A percentile compares a stretch with the other conserved stretches of the same genome.
These are phyloP conservation scores for Catharus ustulatus DNA, from an alignment of 2,797 vertebrate genomes.

Conservation along the genomic window DNA sequence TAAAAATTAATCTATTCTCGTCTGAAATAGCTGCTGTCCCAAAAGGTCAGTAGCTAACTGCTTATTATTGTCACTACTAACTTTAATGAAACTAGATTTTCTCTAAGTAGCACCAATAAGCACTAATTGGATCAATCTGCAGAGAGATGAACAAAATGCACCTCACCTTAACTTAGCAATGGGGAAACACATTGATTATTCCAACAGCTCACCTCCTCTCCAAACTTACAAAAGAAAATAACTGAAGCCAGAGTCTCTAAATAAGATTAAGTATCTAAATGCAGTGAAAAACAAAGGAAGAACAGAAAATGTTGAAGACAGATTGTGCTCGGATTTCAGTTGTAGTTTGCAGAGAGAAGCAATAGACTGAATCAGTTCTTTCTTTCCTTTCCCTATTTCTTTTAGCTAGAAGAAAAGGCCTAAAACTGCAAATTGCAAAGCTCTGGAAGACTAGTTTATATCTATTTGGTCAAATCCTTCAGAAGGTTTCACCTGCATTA, in stretches of 20 bases:
- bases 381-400: neutral
- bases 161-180: neutral
- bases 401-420: neutral
- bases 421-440: neutral
- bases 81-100: neutral
- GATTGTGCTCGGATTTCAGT: neutral
- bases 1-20: neutral
- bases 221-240: neutral
- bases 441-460: neutral
- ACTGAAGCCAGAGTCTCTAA: neutral
- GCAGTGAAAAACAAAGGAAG: neutral
- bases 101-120: neutral
- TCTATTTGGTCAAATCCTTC: neutral
- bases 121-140: neutral
- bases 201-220: neutral
- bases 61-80: neutral
- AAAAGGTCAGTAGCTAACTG: neutral
- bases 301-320: accelerated
- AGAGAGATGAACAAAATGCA: neutral
- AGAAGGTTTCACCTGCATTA: neutral
- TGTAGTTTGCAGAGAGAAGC: neutral
- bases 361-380: neutral
- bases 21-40: neutral
- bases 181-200: neutral
- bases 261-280: neutral